Percentiles rank a stretch among this genome's conserved stretches.
Evolutionary conservation across 2,888 invertebrate genomes (phyloP).

Genomic region (Ashinkailepas kermadecensis): DNA sequence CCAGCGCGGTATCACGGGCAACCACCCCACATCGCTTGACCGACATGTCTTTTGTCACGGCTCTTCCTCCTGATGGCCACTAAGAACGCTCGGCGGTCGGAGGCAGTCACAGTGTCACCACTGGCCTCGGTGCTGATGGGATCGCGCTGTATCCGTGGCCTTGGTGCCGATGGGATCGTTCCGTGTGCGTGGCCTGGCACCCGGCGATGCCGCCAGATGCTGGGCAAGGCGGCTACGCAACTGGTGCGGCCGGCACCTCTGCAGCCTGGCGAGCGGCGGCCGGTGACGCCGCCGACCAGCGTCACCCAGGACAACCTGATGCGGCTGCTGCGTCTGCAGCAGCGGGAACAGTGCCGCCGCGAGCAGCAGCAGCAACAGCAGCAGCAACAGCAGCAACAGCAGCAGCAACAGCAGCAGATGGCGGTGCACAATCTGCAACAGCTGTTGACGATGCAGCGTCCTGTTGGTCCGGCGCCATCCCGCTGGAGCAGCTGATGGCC

Average conservation of each 20-base stretch:
- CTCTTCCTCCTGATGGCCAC: no score
- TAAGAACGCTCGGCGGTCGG: no score
- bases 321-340: conserved; percentile 27
- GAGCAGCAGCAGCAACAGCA: conserved; percentile 36
- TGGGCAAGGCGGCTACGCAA: neutral
- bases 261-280: neutral
- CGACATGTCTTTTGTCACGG: no score
- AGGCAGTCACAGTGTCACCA: no score
- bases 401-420: conserved; percentile 31
- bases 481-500: conserved; percentile 16
- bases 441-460: conserved; percentile 24
- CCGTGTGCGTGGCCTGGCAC: neutral
- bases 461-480: neutral
- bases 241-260: neutral
- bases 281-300: neutral
- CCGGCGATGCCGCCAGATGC: neutral
- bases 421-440: conserved; percentile 9
- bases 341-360: conserved; percentile 35
- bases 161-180: neutral
- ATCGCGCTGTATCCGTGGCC: no score
- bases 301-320: conserved; percentile 9
- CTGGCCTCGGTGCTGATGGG: no score
- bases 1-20: no score
- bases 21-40: no score
- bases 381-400: conserved; percentile 33